Percentiles rank a stretch among this genome's conserved stretches.
phyloP scores from a whole-genome alignment of 1,140 invertebrate genomes.

The Sminthurinus signatus region DNA sequence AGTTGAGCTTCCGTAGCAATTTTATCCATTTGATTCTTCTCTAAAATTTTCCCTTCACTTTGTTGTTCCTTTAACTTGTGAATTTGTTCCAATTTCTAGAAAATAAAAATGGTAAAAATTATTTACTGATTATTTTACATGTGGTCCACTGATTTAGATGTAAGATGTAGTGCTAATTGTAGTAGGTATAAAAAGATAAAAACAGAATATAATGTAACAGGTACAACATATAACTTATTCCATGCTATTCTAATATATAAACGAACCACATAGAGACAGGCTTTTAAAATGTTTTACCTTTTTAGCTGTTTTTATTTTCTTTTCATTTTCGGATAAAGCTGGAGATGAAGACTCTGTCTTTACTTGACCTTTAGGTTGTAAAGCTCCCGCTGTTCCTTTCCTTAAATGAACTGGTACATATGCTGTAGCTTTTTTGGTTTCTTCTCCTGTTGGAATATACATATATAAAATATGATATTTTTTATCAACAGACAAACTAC shows the following conservation, averaged over 20 bases:
- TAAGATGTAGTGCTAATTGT: too few relatives aligned
- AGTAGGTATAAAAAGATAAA: too few relatives aligned
- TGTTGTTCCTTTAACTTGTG: slow-evolving; percentile 31
- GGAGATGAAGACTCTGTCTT: background rate
- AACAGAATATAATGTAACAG: too few relatives aligned
- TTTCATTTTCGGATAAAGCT: slow-evolving; percentile 27
- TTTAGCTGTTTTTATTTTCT: slow-evolving; percentile 35
- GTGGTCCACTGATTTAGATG: too few relatives aligned
- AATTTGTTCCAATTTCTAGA: slow-evolving; percentile 38
- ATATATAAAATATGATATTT: too few relatives aligned
- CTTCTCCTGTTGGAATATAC: too few relatives aligned
- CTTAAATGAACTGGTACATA: slow-evolving; percentile 30
- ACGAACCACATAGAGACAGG: too few relatives aligned
- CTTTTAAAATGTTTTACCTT: slow-evolving; percentile 26
- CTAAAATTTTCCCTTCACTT: slow-evolving; percentile 30
- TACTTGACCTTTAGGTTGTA: background rate
- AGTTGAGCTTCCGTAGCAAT: slow-evolving; percentile 29
- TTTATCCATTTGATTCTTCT: slow-evolving; percentile 40
- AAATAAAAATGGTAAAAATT: too few relatives aligned
- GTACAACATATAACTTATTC: too few relatives aligned
- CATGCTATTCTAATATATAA: too few relatives aligned
- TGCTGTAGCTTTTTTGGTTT: slow-evolving; percentile 26
- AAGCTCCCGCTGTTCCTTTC: slow-evolving; percentile 18
- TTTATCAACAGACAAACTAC: too few relatives aligned
- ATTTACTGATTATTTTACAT: too few relatives aligned